Conservation (phyloP, 2,797 vertebrate species). For the Clarias pachynema region DNA sequence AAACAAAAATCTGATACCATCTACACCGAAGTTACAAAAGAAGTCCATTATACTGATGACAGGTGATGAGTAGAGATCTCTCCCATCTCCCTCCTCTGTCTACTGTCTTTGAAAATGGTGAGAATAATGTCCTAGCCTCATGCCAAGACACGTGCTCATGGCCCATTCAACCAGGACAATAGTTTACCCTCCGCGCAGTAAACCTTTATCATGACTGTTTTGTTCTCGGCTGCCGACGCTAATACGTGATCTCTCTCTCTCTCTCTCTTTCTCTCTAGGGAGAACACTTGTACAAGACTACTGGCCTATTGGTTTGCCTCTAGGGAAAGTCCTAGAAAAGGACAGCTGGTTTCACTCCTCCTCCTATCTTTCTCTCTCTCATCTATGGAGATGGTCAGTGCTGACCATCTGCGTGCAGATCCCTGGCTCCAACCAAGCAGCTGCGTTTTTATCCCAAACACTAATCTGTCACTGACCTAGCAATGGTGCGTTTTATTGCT, state of each 20-base stretch:
- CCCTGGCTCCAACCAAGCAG: conserved; percentile 53
- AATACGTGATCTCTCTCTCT: conserved; percentile 38
- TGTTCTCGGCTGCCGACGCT: conserved; percentile 48
- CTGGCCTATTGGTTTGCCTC: conserved; percentile 49
- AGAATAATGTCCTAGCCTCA: conserved; percentile 15
- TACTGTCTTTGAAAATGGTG: conserved; percentile 25
- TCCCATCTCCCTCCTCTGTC: conserved; percentile 1
- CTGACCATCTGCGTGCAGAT: conserved; percentile 74
- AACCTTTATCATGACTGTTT: conserved; percentile 62
- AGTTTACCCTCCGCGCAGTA: conserved; percentile 40
- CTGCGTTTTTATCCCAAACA: conserved; percentile 43
- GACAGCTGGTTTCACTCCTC: conserved; percentile 71
- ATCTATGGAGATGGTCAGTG: conserved; percentile 65
- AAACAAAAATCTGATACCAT: conserved; percentile 31
- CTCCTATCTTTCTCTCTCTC: conserved; percentile 50
- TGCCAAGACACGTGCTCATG: conserved; percentile 42
- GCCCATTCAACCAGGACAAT: conserved; percentile 58
- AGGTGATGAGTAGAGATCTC: conserved; percentile 36
- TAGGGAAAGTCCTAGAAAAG: conserved; percentile 52
- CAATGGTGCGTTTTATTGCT: background rate
- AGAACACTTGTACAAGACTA: conserved; percentile 49
- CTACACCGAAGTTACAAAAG: conserved; percentile 23
- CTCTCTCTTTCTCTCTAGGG: conserved; percentile 37
- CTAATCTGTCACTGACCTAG: background rate
- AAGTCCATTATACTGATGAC: conserved; percentile 29